These are phyloP conservation scores for Prionchulus punctatus DNA, from an alignment of 2,888 invertebrate species.

Conservation along the genomic window DNA sequence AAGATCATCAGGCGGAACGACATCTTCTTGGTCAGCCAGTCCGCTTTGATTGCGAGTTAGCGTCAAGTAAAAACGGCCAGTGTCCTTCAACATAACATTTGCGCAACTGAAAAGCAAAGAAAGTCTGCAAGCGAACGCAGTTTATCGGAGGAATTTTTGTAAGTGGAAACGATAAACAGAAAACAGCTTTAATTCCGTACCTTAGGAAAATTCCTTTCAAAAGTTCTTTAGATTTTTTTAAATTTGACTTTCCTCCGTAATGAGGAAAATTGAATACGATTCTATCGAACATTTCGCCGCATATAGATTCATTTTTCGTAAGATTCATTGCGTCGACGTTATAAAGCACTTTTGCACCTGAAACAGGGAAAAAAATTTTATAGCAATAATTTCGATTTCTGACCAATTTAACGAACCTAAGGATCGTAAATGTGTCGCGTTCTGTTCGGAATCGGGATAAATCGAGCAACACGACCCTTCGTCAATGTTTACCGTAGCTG, in stretches of 20 bases:
- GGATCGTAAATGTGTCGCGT: too few relatives aligned
- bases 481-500: too few relatives aligned
- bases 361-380: slow-evolving; percentile 19
- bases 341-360: slow-evolving; percentile 39
- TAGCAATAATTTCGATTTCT: background rate
- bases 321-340: slow-evolving; percentile 42
- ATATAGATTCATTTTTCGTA: slow-evolving; percentile 21
- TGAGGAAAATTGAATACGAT: slow-evolving; percentile 49
- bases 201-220: slow-evolving; percentile 29
- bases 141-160: too few relatives aligned
- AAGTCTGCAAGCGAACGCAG: too few relatives aligned
- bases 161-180: too few relatives aligned
- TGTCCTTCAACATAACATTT: slow-evolving; percentile 11
- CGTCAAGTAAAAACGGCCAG: slow-evolving; percentile 18
- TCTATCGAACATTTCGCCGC: slow-evolving; percentile 32
- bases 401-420: too few relatives aligned
- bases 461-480: too few relatives aligned
- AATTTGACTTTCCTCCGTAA: slow-evolving; percentile 46
- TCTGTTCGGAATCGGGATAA: too few relatives aligned
- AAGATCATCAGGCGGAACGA: background rate
- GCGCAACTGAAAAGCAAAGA: too few relatives aligned
- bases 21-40: slow-evolving; percentile 7
- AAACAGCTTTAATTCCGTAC: slow-evolving; percentile 15
- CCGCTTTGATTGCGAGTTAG: slow-evolving; percentile 22
- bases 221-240: slow-evolving; percentile 42